Conservation (phyloP, 2,797 vertebrate species). For the Pampus argenteus region DNA sequence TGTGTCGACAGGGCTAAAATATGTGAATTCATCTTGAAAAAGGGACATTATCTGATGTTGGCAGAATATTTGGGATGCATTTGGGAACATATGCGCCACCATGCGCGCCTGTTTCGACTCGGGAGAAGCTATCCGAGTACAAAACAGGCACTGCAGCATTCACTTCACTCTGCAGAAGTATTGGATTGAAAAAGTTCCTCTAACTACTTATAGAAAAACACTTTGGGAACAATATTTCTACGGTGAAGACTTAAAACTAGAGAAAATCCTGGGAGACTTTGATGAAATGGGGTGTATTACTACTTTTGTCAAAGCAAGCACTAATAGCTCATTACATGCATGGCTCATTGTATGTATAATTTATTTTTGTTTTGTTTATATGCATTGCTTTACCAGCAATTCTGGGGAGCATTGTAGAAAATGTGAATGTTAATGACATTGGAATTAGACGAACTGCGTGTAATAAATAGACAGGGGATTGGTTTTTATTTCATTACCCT, state of each 20-base stretch:
- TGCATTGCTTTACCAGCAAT: background rate
- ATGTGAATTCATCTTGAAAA: slow-evolving; percentile 10
- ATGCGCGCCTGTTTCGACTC: background rate
- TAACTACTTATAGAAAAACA: background rate
- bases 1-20: slow-evolving; percentile 20
- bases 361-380: background rate
- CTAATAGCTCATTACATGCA: background rate
- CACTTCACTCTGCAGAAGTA: background rate
- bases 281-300: background rate
- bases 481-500: slow-evolving; percentile 53
- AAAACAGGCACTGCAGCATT: background rate
- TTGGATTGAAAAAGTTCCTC: background rate
- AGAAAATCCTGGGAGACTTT: background rate
- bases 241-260: background rate
- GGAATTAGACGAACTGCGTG: slow-evolving; percentile 7
- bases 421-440: slow-evolving; percentile 10
- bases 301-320: background rate
- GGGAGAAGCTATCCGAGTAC: background rate
- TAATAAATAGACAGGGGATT: slow-evolving; percentile 30
- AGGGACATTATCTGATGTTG: slow-evolving; percentile 15
- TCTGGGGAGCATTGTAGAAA: background rate
- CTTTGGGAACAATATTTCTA: background rate
- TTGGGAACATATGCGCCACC: background rate
- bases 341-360: background rate
- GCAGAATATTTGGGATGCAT: slow-evolving; percentile 11